Base-by-base conservation (phyloP, 2,113 vertebrate genomes). In the Spea bombifrons region DNA sequence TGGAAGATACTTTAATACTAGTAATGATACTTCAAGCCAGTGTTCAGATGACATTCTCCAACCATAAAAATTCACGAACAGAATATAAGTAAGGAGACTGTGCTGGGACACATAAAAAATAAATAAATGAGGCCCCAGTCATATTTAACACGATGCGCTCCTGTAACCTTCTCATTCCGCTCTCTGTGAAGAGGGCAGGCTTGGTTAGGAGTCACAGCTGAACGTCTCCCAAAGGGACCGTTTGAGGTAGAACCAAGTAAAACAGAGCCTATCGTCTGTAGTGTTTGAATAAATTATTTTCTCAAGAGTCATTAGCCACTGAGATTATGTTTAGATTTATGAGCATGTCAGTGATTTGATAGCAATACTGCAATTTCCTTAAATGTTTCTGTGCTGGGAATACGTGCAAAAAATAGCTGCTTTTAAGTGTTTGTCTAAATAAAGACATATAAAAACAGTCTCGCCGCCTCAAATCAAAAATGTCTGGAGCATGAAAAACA, bases 261-360 rank as follows among this genome's bases (percentile, higher is more conserved):
- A 30, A 50, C 10, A 59, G 55, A 49, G 53, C 63, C 70, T 77
- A 63, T 70, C 45, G 13, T 68, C 13, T 49, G 44, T 53, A 75
- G 55, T 77, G 16, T 77, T 71, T 61, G 45, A 63, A 77, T 49
- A 70, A 53, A 77, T 69, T 16, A 77, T 63, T 69, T 68, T 70
- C 67, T 69, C 53, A 44, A 76, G 75, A 76, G 75, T 76, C 53
- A 69, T 76, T 76, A 69, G 55, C 75, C 67, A 53, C 43, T 63
- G 67, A 77, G 66, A 77, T 70, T 70, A 57, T 61, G 53, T 10
- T 66, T 46, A 69, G 75, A 77, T 77, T 77, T 70, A 77, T 50
- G 67, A 70, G 53, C 1, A 13, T 50, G 66, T 44, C 66, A 63
- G 66, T 12, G 16, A 44, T 61, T 61, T 16, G 46, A 77, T 70